Evolutionary conservation across 2,888 invertebrate species (phyloP), one percentile per base, ranked within the genome.

Genomic region (Hydropsyche betteni): DNA sequence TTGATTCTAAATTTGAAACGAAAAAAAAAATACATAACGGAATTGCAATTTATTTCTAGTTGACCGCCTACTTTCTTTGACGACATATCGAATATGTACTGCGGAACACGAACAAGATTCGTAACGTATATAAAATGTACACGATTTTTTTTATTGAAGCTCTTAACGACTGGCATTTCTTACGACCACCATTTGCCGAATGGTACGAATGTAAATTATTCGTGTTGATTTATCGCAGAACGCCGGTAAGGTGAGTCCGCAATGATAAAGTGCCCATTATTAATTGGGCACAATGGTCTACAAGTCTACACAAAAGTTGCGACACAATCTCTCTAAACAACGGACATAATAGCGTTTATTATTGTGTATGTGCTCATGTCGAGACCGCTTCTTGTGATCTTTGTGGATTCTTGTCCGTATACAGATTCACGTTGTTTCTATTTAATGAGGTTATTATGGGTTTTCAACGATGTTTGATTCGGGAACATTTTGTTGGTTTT

Each of bases 121-220:
- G 6, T 10, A 44, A 10, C 44, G 6, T 10, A 10, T 44, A 44
- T 44, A 44, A 44, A 44, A 44, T 44, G 44, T 44, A 44, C 44
- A 44, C 44, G 44, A 44, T 44, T 44, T 44, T 44, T 44, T 44
- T 44, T 44, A 44, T 44, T 44, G 44, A 44, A 44, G 44, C 44
- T 44, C 44, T 44, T 44, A 44, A 44, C 44, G 44, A 44, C 44
- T 44, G 44, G 44, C 44, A 44, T 44, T 44, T 44, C 44, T 44
- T 44, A 44, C 44, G 44, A 44, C 4, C 44, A 44, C 44, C 44
- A 44, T 44, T 44, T 44, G 44, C 16, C 24, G 55, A 69, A 55
- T 55, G 69, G 55, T 69, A 58, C 44, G 75, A 75, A 38, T 75
- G 75, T 75, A 75, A 69, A 75, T 75, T 75, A 75, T 75, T 44